phyloP scores from a whole-genome alignment of 2,797 vertebrate genomes.

The Alosa sapidissima region DNA sequence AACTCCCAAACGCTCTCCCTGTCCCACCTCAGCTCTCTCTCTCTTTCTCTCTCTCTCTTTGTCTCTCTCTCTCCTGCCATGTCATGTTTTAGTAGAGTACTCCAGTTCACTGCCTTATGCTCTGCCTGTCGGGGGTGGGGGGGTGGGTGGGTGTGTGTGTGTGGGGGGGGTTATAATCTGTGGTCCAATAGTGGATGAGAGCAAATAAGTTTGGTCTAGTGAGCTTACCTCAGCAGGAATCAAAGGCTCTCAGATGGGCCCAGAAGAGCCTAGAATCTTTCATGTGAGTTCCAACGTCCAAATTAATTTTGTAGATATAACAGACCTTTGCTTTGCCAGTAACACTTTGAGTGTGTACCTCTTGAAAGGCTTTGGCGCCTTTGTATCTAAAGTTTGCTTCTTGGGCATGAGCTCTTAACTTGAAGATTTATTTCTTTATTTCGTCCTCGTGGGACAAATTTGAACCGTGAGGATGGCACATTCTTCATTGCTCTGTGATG shows the following conservation, averaged over 20 bases:
- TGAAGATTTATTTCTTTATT: not conserved
- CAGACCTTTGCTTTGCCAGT: not conserved
- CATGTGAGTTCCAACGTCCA: not conserved
- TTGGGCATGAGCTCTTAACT: not conserved
- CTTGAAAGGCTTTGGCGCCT: not conserved
- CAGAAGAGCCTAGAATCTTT: not conserved
- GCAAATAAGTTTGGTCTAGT: conserved; percentile 76
- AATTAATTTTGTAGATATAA: not conserved
- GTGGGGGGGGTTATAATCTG: conserved; percentile 49
- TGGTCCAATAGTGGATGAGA: conserved; percentile 74
- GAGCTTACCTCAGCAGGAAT: conserved; percentile 76
- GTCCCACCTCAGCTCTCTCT: not conserved
- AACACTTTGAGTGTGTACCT: not conserved
- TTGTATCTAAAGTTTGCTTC: not conserved
- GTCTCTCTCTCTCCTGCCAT: not conserved
- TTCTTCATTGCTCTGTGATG: conserved; percentile 41
- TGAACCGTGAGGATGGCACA: conserved; percentile 54
- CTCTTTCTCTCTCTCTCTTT: not conserved
- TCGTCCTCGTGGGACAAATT: conserved; percentile 4
- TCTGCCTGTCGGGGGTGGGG: conserved; percentile 50
- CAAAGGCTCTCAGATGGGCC: conserved; percentile 53
- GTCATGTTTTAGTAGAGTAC: not conserved
- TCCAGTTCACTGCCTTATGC: not conserved
- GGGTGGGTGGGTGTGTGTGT: not conserved
- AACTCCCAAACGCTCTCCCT: not conserved